Percentiles rank a stretch among this genome's conserved stretches.
Conservation (phyloP, 2,888 invertebrate species). For the Ichneumoninae sp. region DNA sequence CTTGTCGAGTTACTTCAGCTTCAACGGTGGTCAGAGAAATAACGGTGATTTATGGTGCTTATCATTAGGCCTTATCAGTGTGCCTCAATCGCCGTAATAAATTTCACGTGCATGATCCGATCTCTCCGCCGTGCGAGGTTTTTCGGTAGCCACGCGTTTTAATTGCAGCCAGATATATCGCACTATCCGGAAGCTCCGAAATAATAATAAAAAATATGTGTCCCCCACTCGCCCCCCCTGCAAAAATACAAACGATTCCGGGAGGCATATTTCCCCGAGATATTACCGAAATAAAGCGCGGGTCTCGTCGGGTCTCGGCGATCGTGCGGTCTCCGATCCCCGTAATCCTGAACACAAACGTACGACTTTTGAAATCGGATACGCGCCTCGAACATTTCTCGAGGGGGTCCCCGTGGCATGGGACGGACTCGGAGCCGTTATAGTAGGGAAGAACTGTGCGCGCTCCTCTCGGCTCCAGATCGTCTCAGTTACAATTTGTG, state of each 20-base stretch:
- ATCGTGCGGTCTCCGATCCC: conserved; percentile 19
- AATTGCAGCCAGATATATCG: conserved; percentile 18
- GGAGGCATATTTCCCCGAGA: conserved; percentile 22
- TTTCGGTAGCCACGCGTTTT: conserved; percentile 43
- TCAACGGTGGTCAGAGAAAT: background rate
- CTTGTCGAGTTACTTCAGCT: background rate
- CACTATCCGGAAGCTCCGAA: conserved; percentile 9
- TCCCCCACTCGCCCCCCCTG: background rate
- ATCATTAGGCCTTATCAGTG: background rate
- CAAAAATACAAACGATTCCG: conserved; percentile 25
- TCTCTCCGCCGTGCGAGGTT: background rate
- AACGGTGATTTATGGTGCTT: background rate
- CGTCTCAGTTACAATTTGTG: conserved; percentile 84
- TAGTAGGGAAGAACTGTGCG: conserved; percentile 61
- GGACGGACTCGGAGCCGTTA: conserved; percentile 58
- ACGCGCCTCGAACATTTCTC: conserved; percentile 77
- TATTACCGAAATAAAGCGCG: conserved; percentile 42
- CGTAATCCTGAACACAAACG: conserved; percentile 74
- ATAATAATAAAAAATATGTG: conserved; percentile 29
- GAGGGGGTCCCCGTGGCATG: conserved; percentile 50
- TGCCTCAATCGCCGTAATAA: background rate
- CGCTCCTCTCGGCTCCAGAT: conserved; percentile 67
- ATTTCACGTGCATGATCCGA: background rate
- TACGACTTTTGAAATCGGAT: conserved; percentile 83
- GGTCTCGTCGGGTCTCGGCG: background rate